phyloP scores from a whole-genome alignment of 2,888 invertebrate genomes.

The Disparrhopalites patrizii region DNA sequence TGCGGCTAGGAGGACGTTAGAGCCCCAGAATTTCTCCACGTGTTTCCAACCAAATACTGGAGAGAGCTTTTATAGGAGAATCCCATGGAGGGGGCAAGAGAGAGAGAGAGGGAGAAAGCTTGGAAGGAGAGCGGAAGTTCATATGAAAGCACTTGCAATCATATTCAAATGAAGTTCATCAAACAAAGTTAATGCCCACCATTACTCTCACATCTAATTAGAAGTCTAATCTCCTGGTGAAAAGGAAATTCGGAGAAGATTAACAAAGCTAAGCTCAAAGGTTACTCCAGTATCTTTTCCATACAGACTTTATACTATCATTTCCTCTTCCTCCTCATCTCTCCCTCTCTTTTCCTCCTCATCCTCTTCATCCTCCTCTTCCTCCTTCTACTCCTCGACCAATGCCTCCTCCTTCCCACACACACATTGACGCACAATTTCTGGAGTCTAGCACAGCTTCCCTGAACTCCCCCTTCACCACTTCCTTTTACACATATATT shows the following conservation, averaged over 20 bases:
- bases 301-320: neutral
- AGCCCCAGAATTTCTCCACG: no score
- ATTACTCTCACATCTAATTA: conserved; percentile 29
- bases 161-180: conserved; percentile 19
- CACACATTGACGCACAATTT: no score
- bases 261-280: conserved; percentile 19
- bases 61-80: conserved; percentile 1
- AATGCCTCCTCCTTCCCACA: no score
- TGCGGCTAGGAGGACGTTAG: no score
- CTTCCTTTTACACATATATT: no score
- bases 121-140: neutral
- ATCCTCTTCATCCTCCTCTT: neutral
- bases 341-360: neutral
- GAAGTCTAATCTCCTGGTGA: conserved; percentile 23
- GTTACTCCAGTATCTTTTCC: conserved; percentile 9
- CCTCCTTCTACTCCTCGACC: neutral
- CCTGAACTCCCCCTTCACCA: no score
- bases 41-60: no score
- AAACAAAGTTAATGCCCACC: conserved; percentile 23
- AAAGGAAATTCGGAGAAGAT: conserved; percentile 17
- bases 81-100: neutral
- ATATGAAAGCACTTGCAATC: conserved; percentile 3
- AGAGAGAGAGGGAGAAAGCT: neutral
- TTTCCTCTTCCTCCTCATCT: neutral
- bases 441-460: no score